These are phyloP conservation scores for Drosophila tristis DNA, from an alignment of 1,140 invertebrate genomes.

Conservation along the genomic window DNA sequence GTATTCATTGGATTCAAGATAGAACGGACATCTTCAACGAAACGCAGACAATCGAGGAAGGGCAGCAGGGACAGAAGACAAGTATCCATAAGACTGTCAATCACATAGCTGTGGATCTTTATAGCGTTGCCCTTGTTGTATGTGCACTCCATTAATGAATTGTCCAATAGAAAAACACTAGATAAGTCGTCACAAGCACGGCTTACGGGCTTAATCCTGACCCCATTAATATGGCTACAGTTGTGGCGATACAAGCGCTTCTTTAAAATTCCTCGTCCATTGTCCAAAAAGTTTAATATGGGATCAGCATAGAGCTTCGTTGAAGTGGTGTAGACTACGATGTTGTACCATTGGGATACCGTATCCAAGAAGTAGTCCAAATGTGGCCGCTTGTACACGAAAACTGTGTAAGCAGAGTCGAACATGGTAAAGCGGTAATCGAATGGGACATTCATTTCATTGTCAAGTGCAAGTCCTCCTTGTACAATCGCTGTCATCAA, in stretches of 20 bases:
- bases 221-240: slow-evolving; percentile 30
- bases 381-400: slow-evolving; percentile 56
- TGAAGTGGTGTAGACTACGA: slow-evolving; percentile 45
- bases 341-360: slow-evolving; percentile 58
- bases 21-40: slow-evolving; percentile 53
- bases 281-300: slow-evolving; percentile 50
- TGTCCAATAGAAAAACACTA: slow-evolving; percentile 44
- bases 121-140: slow-evolving; percentile 51
- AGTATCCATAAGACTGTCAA: slow-evolving; percentile 17
- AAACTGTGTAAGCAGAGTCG: slow-evolving; percentile 5
- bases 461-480: fast-evolving
- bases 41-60: slow-evolving; percentile 56
- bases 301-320: slow-evolving; percentile 27
- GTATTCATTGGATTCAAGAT: slow-evolving; percentile 22
- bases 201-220: slow-evolving; percentile 34
- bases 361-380: slow-evolving; percentile 53
- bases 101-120: slow-evolving; percentile 25
- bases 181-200: slow-evolving; percentile 11
- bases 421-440: slow-evolving; percentile 22
- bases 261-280: slow-evolving; percentile 27
- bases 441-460: neutral
- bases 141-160: slow-evolving; percentile 33
- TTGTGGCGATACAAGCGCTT: slow-evolving; percentile 40
- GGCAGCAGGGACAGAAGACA: slow-evolving; percentile 46
- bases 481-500: slow-evolving; percentile 28